Evolutionary conservation across 2,113 vertebrate genomes (phyloP), one percentile per base, ranked within the genome.

Genomic region (Chionis minor): DNA sequence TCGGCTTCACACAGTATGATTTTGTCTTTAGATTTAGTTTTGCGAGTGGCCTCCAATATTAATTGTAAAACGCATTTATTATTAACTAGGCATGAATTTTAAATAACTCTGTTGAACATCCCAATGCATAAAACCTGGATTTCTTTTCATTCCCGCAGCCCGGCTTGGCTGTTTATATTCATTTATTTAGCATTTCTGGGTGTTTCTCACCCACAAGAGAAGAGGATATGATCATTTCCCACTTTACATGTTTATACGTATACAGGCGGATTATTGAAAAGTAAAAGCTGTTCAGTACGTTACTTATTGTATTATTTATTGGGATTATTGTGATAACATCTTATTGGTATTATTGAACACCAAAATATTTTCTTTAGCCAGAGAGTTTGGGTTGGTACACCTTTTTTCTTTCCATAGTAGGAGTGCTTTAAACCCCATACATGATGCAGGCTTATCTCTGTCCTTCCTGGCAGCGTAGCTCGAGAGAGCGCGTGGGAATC

Each of bases 71-170:
- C 20, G 51, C 73, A 94, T 97, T 88, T 75, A 95, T 95, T 96
- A 97, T 95, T 94, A 95, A 95, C 14, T 32, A 96, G 81, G 62
- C 73, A 95, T 92, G 42, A 92, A 95, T 97, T 95, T 92, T 91
- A 94, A 84, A 92, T 77, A 80, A 75, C 52, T 45, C 49, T 54
- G 24, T 56, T 59, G 49, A 89, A 72, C n/a, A 54, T 72, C 58
- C 51, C 62, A 30, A 4, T 61, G 20, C 24, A 80, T 75, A 85
- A 96, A 94, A 45, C 23, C 51, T 51, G 45, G 12, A 28, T 58
- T 85, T 73, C 69, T 89, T 65, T 54, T 27, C 12, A 27, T 87
- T 94, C 71, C 38, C 82, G 61, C 23, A 87, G 38, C 38, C 65
- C 80, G n/a, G 24, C 45, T 52, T 71, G 42, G 54, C 28, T 95